Percentiles rank a stretch among this genome's conserved stretches.
phyloP scores from a whole-genome alignment of 1,140 invertebrate species.

The Drosophila pruinosa region DNA sequence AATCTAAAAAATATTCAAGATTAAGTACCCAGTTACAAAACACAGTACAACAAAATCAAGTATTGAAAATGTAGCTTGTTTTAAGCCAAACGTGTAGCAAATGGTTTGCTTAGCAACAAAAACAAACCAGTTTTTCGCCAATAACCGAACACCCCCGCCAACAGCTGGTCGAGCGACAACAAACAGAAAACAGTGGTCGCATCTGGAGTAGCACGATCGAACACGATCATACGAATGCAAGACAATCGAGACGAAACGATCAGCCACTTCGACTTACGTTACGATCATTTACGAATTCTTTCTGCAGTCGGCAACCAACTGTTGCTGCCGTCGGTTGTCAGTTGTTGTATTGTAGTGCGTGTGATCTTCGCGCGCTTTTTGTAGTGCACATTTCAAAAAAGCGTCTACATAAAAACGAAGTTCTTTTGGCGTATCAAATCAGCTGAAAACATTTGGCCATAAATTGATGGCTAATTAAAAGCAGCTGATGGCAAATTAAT shows the following conservation, averaged over 20 bases:
- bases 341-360: neutral
- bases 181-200: constrained; percentile 14
- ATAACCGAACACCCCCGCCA: constrained; percentile 27
- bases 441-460: constrained; percentile 35
- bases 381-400: neutral
- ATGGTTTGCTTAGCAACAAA: neutral
- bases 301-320: constrained; percentile 72
- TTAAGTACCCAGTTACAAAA: no score
- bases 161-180: constrained; percentile 23
- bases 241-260: constrained; percentile 13
- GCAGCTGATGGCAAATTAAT: constrained; percentile 40
- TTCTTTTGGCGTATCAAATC: neutral
- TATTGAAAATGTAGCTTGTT: neutral
- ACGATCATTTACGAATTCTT: constrained; percentile 36
- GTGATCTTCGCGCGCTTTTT: neutral
- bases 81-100: constrained; percentile 2
- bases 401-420: constrained; percentile 16
- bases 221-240: constrained; percentile 25
- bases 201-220: constrained; percentile 21
- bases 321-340: constrained; percentile 56
- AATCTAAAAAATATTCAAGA: no score
- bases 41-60: no score
- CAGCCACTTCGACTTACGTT: neutral
- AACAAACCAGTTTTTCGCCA: constrained; percentile 23
- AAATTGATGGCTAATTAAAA: constrained; percentile 45